Evolutionary conservation across 2,888 invertebrate species (phyloP), one percentile per base, ranked within the genome.

Genomic region (Cerastis leucographa): DNA sequence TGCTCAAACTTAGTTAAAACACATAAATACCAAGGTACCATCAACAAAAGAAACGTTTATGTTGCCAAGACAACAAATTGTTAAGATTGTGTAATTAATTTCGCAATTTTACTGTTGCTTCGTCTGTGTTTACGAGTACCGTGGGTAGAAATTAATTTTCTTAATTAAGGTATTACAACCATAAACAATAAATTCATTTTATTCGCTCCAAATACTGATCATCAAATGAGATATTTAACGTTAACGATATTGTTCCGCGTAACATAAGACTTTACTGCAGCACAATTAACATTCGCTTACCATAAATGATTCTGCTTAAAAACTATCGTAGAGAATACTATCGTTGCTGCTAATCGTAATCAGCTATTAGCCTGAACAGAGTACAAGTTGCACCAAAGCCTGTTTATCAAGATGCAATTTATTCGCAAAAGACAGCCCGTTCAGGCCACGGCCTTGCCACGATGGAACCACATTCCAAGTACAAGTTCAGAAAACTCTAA

Each of bases 401-500:
- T 92, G 95, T 94, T 94, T 94, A 93, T 92, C 93, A 91, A 89
- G 91, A 88, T 81, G 94, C 94, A 94, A 95, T 96, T 96, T 96
- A 96, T 95, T 93, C 93, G 93, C 93, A 94, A 94, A 94, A 94
- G 94, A 94, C 93, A 93, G 91, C 90, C 92, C 92, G 90, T 91
- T 93, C 93, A 93, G 92, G 90, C 92, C 93, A 89, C 92, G 93
- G 92, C 93, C 94, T 94, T 93, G 94, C 92, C 87, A 85, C 89
- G 90, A 90, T 92, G 86, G 90, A 93, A 92, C 95, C 89, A 91
- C 96, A 96, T 96, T 96, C 96, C 96, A 87, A 78, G 79, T 86
- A 84, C 88, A 93, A 91, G 94, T 94, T 93, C 93, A 94, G 92
- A 94, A 93, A 92, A 94, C 94, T 92, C 92, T 87, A 78, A 86